Evolutionary conservation across 1,140 invertebrate species (phyloP).

Genomic region (Polyergus mexicanus): DNA sequence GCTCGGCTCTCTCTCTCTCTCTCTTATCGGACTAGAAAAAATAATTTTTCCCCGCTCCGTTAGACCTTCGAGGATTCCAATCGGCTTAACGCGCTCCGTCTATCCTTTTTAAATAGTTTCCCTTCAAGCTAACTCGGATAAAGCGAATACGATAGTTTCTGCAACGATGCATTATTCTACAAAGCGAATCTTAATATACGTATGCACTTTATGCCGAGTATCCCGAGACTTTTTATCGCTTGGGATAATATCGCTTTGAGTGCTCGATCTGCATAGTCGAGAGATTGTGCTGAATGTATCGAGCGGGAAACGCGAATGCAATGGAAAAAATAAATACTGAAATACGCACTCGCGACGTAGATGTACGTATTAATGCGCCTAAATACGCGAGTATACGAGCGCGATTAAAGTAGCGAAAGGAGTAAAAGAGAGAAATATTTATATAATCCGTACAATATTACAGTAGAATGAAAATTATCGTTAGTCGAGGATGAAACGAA

Average conservation of each 20-base stretch:
- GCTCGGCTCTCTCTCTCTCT: not conserved
- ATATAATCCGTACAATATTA: not conserved
- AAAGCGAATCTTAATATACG: slow-evolving; percentile 56
- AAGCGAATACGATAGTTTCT: slow-evolving; percentile 60
- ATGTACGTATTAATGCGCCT: not conserved
- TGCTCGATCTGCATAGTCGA: slow-evolving; percentile 9
- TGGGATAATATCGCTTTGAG: slow-evolving; percentile 42
- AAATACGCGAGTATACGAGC: not conserved
- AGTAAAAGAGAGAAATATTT: slow-evolving; percentile 33
- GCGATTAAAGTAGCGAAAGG: not conserved
- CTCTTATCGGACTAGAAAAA: slow-evolving; percentile 5
- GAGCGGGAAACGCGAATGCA: not conserved
- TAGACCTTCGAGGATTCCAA: slow-evolving; percentile 13
- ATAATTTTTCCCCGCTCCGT: slow-evolving; percentile 20
- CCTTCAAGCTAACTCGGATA: slow-evolving; percentile 49
- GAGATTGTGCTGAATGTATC: not conserved
- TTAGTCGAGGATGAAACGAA: not conserved
- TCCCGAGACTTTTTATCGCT: slow-evolving; percentile 34
- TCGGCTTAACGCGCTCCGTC: slow-evolving; percentile 42
- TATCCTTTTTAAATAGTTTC: slow-evolving; percentile 39
- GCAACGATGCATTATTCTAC: slow-evolving; percentile 49
- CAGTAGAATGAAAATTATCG: not conserved
- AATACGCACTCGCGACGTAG: not conserved
- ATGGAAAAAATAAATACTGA: not conserved
- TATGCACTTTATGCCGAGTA: slow-evolving; percentile 34